Evolutionary conservation across 2,888 invertebrate species (phyloP), one percentile per base, ranked within the genome.

Genomic region (Tortrix viridana): DNA sequence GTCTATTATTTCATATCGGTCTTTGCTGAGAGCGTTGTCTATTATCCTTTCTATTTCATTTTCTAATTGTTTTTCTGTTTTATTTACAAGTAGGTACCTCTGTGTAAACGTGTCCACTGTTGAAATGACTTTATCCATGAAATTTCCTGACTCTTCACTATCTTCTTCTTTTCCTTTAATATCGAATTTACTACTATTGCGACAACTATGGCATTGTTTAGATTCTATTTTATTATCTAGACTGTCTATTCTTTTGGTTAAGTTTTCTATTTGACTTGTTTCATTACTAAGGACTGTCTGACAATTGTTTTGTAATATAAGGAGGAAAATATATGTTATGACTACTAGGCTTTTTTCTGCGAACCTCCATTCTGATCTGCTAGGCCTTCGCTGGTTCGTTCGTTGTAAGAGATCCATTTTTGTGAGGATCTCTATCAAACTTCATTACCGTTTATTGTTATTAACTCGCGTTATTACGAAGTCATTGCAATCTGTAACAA

Each of bases 1-100:
- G 52, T 95, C 94, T 37, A 94, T 86, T 65, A 95, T 84, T 74
- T 92, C 92, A 74, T 93, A 93, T 57, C 81, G 85, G 69, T 94
- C 94, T 68, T 91, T 86, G 69, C 83, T 90, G 18, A 94, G 79
- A 32, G 94, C 90, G 69, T 92, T 83, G 75, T 95, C 94, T 65
- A 95, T 79, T 65, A 94, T 89, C 65, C 88, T 83, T 74, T 93
- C 92, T 52, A 95, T 80, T 77, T 93, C 88, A 65, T 81, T 82
- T 73, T 94, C 92, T 73, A 94, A 70, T 61, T 83, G 77, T 52
- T 67, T 73, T 63, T 89, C 81, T 26, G 89, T 89, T 68, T 78
- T 84, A 77, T 89, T 89, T 59, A 83, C 79, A 74, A 81, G 77
- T 20, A 83, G 72, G 69, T 84, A 81, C 66, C 82, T 79, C 56